Evolutionary conservation across 1,140 invertebrate genomes (phyloP).

Genomic region (Vollenhovia emeryi): DNA sequence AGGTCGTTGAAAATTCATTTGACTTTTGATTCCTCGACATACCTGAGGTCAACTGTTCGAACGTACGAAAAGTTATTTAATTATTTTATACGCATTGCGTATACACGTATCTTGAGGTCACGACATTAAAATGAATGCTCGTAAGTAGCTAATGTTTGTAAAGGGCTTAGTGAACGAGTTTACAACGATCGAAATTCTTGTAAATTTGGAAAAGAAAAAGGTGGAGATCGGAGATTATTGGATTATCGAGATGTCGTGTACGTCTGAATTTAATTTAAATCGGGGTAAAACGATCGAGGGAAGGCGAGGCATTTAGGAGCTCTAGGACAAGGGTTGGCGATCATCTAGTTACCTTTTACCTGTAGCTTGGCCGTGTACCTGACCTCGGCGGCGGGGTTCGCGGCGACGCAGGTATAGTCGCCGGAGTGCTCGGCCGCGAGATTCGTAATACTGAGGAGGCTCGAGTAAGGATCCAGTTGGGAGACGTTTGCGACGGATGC

Average conservation of each 20-base stretch:
- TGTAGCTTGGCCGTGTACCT: constrained; percentile 92
- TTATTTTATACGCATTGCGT: not conserved
- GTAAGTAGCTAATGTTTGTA: not conserved
- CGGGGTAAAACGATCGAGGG: constrained; percentile 7
- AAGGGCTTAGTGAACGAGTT: not conserved
- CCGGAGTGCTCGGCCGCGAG: constrained; percentile 91
- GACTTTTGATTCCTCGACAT: not conserved
- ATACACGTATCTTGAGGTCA: not conserved
- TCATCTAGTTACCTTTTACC: constrained; percentile 92
- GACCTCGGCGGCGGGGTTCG: constrained; percentile 91
- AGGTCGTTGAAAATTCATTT: not conserved
- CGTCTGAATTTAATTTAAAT: constrained; percentile 3
- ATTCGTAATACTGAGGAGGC: constrained; percentile 91
- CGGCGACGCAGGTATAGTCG: constrained; percentile 93
- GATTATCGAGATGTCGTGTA: not conserved
- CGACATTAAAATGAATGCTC: not conserved
- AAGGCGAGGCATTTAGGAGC: not conserved
- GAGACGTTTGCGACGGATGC: constrained; percentile 88
- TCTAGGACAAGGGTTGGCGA: constrained; percentile 78
- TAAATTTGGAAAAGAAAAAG: not conserved
- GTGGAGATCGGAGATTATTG: not conserved
- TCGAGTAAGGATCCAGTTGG: constrained; percentile 90
- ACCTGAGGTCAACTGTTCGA: not conserved
- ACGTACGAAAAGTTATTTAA: not conserved
- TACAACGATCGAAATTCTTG: not conserved